phyloP scores from a whole-genome alignment of 2,888 invertebrate species.

The Netelia fuscicornis region DNA sequence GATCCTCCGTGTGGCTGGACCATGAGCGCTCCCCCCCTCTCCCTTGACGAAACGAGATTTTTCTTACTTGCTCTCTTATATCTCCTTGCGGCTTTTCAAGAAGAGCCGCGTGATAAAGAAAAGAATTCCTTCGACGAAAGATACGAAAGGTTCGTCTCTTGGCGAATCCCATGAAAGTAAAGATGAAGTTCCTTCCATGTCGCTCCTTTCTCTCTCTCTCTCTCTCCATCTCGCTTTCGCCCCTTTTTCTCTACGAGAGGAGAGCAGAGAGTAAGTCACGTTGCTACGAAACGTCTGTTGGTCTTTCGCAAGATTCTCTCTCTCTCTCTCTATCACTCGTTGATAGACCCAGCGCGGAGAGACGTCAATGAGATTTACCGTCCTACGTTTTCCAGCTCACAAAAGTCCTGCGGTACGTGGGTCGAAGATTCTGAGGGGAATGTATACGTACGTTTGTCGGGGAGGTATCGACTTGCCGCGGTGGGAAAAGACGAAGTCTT shows the following conservation, averaged over 20 bases:
- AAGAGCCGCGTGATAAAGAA: conserved; percentile 1
- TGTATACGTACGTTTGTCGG: conserved; percentile 5
- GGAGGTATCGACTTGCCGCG: not conserved
- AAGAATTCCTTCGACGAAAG: conserved; percentile 13
- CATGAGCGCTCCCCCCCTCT: too few species aligned
- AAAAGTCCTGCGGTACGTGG: conserved; percentile 13
- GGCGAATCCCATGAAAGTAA: conserved; percentile 11
- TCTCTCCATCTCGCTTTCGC: too few species aligned
- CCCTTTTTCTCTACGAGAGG: too few species aligned
- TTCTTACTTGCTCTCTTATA: not conserved
- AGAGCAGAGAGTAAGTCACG: conserved; percentile 25
- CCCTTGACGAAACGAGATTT: not conserved
- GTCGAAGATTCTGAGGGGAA: conserved; percentile 44
- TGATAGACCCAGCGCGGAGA: conserved; percentile 9
- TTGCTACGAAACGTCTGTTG: conserved; percentile 42
- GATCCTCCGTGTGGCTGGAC: too few species aligned
- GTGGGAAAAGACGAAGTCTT: conserved; percentile 1
- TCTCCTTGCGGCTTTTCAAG: conserved; percentile 11
- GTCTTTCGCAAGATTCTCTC: conserved; percentile 19
- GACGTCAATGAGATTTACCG: conserved; percentile 55
- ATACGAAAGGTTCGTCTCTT: conserved; percentile 10
- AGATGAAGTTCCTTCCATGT: conserved; percentile 20
- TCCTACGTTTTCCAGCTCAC: conserved; percentile 27
- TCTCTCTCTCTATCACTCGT: not conserved
- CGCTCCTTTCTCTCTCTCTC: not conserved